Conservation (phyloP, 2,888 invertebrate species). For the Pachliopta kotzebuea region DNA sequence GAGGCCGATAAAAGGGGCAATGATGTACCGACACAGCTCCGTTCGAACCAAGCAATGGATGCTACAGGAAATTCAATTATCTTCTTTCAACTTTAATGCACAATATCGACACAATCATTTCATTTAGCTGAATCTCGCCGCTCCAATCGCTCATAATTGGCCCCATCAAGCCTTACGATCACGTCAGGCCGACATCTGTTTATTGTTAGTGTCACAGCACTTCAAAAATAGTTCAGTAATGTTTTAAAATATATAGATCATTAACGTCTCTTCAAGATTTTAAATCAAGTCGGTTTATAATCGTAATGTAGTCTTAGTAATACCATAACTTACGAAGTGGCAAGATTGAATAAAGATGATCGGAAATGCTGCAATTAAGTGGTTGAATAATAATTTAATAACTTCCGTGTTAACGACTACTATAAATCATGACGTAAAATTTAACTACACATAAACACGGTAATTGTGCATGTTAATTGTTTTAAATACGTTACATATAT, state of each 20-base stretch:
- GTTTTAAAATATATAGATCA: background rate
- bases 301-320: background rate
- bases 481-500: background rate
- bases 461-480: background rate
- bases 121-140: conserved; percentile 71
- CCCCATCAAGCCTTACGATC: conserved; percentile 59
- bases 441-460: background rate
- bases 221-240: conserved; percentile 20
- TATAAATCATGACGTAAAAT: background rate
- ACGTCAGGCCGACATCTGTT: conserved; percentile 32
- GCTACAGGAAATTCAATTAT: conserved; percentile 78
- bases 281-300: background rate
- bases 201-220: conserved; percentile 23
- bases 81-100: conserved; percentile 73
- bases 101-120: conserved; percentile 78
- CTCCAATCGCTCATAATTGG: conserved; percentile 68
- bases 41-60: conserved; percentile 66
- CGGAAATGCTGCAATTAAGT: conserved; percentile 20
- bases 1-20: conserved; percentile 63
- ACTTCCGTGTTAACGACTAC: conserved; percentile 4
- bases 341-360: conserved; percentile 3
- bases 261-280: background rate
- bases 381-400: conserved; percentile 12
- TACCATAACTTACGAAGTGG: too few relatives aligned
- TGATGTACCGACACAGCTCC: conserved; percentile 45